A percentile compares a stretch with the other conserved stretches of the same genome.
These are phyloP conservation scores for Prochilodus magdalenae DNA, from an alignment of 2,113 vertebrate species.

Conservation along the genomic window DNA sequence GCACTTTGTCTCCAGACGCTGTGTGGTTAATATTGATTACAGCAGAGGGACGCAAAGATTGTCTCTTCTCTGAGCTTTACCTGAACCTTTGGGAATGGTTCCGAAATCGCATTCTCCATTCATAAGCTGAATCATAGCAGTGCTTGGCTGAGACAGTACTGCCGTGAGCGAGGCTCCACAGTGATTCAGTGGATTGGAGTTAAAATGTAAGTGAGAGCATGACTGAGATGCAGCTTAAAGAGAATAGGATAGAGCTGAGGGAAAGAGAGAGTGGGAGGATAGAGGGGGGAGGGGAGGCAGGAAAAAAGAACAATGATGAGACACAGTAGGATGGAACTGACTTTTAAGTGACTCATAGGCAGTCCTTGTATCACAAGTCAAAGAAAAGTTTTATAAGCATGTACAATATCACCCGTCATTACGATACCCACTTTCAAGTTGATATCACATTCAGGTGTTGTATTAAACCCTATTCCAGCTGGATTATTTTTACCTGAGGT, in stretches of 20 bases:
- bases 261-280: conserved; percentile 9
- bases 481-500: no score
- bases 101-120: conserved; percentile 6
- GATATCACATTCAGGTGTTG: neutral
- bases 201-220: conserved; percentile 38
- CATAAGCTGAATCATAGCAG: conserved; percentile 14
- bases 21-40: conserved; percentile 36
- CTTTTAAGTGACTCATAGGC: conserved; percentile 36
- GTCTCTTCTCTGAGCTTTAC: neutral
- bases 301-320: conserved; percentile 42
- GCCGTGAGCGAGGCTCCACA: neutral
- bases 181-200: conserved; percentile 35
- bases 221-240: conserved; percentile 45
- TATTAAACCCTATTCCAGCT: neutral
- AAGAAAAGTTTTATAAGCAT: conserved; percentile 8
- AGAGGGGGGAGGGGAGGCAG: conserved; percentile 46
- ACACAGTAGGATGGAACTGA: conserved; percentile 37
- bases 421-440: neutral
- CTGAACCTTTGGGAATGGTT: conserved; percentile 23
- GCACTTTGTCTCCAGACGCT: neutral
- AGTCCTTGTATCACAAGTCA: conserved; percentile 26
- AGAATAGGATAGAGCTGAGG: conserved; percentile 42
- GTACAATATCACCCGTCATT: neutral
- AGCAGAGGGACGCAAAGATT: neutral
- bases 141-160: neutral